Percentiles rank a stretch among this genome's conserved stretches.
Conservation (phyloP, 1,140 invertebrate genomes). For the Pseudomyrmex concolor region DNA sequence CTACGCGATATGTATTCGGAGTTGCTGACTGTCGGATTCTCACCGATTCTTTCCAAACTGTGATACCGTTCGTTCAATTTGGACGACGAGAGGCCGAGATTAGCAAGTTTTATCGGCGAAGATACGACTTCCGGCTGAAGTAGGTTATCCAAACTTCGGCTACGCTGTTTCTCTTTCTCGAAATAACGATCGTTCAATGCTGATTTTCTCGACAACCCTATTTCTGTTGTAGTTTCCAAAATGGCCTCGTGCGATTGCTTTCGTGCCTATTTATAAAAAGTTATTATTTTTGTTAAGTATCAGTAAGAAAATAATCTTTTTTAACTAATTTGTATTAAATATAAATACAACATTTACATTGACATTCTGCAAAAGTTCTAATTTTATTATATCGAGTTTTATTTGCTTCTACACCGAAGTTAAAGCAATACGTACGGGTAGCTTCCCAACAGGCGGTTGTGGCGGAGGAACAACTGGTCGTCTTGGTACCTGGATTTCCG, state of each 20-base stretch:
- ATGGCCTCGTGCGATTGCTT: slow-evolving; percentile 90
- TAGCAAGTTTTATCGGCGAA: slow-evolving; percentile 86
- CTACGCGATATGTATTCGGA: slow-evolving; percentile 86
- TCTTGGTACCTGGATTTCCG: slow-evolving; percentile 83
- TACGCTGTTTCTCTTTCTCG: slow-evolving; percentile 92
- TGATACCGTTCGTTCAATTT: slow-evolving; percentile 94
- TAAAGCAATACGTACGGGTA: slow-evolving; percentile 74
- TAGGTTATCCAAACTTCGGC: slow-evolving; percentile 93
- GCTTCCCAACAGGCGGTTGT: slow-evolving; percentile 84
- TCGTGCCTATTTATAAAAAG: slow-evolving; percentile 80
- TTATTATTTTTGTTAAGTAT: neutral
- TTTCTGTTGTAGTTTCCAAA: slow-evolving; percentile 83
- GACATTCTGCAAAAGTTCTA: no score
- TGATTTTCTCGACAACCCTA: slow-evolving; percentile 91
- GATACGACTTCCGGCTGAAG: slow-evolving; percentile 86
- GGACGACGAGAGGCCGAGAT: slow-evolving; percentile 92
- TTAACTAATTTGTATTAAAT: no score
- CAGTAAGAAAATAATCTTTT: neutral
- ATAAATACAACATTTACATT: no score
- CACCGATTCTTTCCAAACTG: slow-evolving; percentile 90
- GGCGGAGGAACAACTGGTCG: slow-evolving; percentile 86
- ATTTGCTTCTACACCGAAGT: neutral
- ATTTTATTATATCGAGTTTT: no score
- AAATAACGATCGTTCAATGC: slow-evolving; percentile 95
- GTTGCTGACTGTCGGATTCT: slow-evolving; percentile 84